A percentile compares a stretch with the other conserved stretches of the same genome.
phyloP scores from a whole-genome alignment of 1,140 invertebrate species.

The Dufourea novaeangliae region DNA sequence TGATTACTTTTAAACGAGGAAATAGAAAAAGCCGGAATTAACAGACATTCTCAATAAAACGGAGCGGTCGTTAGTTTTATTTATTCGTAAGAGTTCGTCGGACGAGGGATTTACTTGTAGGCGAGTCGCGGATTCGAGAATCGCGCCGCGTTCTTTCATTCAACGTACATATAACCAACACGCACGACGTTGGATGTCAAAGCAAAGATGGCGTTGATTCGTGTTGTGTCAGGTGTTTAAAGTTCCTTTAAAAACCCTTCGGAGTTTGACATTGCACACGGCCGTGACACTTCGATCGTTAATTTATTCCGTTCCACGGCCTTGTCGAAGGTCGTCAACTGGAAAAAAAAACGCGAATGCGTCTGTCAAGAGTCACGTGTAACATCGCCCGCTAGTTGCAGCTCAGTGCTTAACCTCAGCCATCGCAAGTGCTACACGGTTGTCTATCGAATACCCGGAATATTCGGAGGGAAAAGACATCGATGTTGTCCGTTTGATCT shows the following conservation, averaged over 20 bases:
- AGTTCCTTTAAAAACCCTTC: constrained; percentile 56
- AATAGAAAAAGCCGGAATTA: no score
- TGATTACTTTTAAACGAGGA: background rate
- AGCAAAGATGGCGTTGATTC: constrained; percentile 70
- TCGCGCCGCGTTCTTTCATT: constrained; percentile 14
- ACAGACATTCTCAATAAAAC: background rate
- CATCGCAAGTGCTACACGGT: constrained; percentile 41
- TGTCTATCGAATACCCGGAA: constrained; percentile 6
- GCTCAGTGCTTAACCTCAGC: constrained; percentile 61
- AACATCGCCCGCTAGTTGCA: constrained; percentile 50
- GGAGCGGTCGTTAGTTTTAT: background rate
- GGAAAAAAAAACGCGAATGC: background rate
- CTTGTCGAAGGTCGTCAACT: background rate
- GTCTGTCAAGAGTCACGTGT: constrained; percentile 55
- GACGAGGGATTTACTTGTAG: background rate
- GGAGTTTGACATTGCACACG: constrained; percentile 19
- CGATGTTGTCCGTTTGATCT: background rate
- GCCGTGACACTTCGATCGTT: background rate
- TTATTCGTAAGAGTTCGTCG: background rate
- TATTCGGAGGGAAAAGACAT: background rate
- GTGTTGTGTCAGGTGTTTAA: constrained; percentile 70
- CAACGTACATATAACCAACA: background rate
- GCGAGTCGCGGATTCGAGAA: constrained; percentile 27
- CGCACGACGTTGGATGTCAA: constrained; percentile 40
- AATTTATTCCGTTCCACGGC: background rate